Conservation (phyloP, 2,113 vertebrate genomes). For the Saiga tatarica region DNA sequence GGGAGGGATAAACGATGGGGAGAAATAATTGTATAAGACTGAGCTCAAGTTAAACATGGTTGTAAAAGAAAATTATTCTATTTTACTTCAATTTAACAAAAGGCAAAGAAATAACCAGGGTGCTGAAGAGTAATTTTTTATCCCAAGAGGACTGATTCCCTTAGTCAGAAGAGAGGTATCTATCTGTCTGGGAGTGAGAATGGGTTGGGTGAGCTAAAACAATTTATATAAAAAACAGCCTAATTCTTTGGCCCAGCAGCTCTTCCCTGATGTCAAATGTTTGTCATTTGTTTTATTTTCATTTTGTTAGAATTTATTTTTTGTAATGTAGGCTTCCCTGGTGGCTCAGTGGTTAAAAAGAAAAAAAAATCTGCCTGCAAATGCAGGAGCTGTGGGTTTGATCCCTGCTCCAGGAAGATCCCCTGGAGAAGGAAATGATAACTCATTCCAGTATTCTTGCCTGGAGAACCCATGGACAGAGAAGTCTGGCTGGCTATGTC, state of each 20-base stretch:
- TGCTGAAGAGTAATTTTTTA: background rate
- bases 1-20: background rate
- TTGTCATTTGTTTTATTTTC: background rate
- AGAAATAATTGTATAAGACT: background rate
- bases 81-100: background rate
- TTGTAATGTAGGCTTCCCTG: background rate
- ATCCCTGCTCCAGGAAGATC: background rate
- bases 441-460: background rate
- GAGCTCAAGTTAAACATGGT: background rate
- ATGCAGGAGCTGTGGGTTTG: background rate
- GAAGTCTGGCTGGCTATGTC: background rate
- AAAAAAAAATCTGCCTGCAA: background rate
- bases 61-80: background rate
- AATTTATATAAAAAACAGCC: fast-evolving
- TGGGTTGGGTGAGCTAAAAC: fast-evolving
- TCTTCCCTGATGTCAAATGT: background rate
- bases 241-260: fast-evolving
- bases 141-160: background rate
- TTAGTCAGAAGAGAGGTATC: background rate
- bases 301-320: background rate
- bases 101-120: background rate
- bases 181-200: background rate
- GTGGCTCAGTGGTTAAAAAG: background rate
- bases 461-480: background rate
- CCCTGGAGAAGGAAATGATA: background rate